phyloP scores from a whole-genome alignment of 2,888 invertebrate genomes.

The Oscheius sp. region DNA sequence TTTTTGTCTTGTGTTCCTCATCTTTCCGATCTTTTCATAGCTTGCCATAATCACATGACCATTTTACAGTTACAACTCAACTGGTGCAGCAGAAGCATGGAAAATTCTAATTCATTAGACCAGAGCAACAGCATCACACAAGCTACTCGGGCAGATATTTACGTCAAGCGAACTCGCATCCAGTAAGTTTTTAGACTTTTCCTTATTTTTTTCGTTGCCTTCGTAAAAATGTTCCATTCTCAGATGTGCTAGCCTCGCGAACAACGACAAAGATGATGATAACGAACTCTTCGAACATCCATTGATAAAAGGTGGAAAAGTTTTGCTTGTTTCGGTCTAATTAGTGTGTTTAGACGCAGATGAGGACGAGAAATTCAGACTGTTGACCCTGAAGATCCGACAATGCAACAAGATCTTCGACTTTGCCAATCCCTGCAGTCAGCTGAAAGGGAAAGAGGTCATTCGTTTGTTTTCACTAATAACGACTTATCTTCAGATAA shows the following conservation, averaged over 20 bases:
- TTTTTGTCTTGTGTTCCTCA: too few relatives aligned
- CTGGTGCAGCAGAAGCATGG: too few relatives aligned
- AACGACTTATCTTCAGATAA: neutral
- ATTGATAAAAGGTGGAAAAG: neutral
- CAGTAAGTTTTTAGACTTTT: neutral
- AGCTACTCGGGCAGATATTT: slow-evolving; percentile 4
- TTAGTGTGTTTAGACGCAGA: slow-evolving; percentile 9
- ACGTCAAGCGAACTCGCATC: slow-evolving; percentile 17
- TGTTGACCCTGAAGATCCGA: slow-evolving; percentile 8
- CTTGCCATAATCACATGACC: too few relatives aligned
- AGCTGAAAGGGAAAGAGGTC: slow-evolving; percentile 17
- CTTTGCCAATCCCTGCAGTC: slow-evolving; percentile 2
- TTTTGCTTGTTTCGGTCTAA: neutral
- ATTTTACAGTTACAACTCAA: too few relatives aligned
- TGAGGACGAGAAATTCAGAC: neutral
- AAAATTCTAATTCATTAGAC: too few relatives aligned
- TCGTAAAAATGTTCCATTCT: neutral
- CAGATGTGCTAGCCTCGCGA: slow-evolving; percentile 1
- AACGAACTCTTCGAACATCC: slow-evolving; percentile 2
- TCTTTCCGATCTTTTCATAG: too few relatives aligned
- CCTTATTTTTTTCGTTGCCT: too few relatives aligned
- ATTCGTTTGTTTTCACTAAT: neutral
- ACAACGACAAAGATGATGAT: neutral
- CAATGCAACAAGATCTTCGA: slow-evolving; percentile 25
- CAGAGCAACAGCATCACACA: neutral